phyloP scores from a whole-genome alignment of 2,888 invertebrate species.

The Creontiades dilutus region DNA sequence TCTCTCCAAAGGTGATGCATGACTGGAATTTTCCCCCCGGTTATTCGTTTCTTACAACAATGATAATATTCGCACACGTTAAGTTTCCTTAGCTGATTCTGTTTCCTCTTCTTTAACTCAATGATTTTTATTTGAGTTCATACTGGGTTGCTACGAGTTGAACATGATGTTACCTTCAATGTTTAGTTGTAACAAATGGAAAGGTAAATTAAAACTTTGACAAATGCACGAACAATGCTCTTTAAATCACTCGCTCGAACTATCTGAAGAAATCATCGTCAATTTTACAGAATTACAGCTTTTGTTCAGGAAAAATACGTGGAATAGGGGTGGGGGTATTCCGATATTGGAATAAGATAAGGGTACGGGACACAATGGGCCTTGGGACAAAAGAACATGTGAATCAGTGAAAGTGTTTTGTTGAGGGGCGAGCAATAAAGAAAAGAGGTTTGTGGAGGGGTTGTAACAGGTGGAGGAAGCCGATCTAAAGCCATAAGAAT shows the following conservation, averaged over 20 bases:
- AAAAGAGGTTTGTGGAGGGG: slow-evolving; percentile 27
- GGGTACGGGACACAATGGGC: slow-evolving; percentile 49
- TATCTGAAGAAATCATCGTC: background rate
- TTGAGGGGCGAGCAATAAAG: slow-evolving; percentile 57
- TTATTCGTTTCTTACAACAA: too few relatives aligned
- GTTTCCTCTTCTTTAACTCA: too few relatives aligned
- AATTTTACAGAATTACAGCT: background rate
- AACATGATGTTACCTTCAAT: too few relatives aligned
- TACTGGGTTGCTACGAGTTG: too few relatives aligned
- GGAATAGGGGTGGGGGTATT: slow-evolving; percentile 29
- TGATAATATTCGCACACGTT: too few relatives aligned
- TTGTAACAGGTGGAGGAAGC: slow-evolving; percentile 64
- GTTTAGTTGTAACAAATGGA: too few relatives aligned
- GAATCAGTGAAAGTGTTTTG: slow-evolving; percentile 69
- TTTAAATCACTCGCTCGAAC: background rate
- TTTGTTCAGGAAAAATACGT: background rate
- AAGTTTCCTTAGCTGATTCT: too few relatives aligned
- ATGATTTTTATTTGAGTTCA: too few relatives aligned
- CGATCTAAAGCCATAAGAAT: slow-evolving; percentile 62
- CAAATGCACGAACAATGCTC: background rate
- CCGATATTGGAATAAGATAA: slow-evolving; percentile 62
- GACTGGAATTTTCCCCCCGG: too few relatives aligned
- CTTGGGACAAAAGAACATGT: slow-evolving; percentile 68
- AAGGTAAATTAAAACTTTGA: too few relatives aligned
- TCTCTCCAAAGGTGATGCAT: too few relatives aligned